Evolutionary conservation across 2,113 vertebrate genomes (phyloP).

Genomic region (Irena cyanogastra): DNA sequence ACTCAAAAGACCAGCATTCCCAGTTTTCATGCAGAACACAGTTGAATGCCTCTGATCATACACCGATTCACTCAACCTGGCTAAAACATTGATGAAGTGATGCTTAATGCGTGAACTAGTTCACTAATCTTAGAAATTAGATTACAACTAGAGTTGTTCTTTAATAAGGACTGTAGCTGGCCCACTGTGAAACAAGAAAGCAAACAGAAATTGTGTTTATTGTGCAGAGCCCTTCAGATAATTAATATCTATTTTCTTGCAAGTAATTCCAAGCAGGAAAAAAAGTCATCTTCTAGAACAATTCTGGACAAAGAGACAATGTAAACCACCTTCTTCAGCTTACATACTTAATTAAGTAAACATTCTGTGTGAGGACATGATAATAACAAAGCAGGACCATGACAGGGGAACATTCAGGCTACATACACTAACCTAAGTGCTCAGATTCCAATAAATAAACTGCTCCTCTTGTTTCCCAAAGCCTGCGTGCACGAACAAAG

Average conservation of each 20-base stretch:
- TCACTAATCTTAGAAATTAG: background rate
- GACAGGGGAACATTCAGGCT: background rate
- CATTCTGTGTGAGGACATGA: background rate
- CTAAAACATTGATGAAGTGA: background rate
- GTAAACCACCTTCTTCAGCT: background rate
- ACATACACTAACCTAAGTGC: background rate
- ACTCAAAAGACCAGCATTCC: background rate
- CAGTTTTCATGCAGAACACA: background rate
- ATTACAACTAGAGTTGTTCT: background rate
- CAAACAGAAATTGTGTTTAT: background rate
- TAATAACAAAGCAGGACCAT: background rate
- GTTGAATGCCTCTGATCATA: background rate
- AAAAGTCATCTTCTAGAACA: background rate
- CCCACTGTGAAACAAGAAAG: background rate
- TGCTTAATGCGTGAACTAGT: background rate
- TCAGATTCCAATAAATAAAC: background rate
- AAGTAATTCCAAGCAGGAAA: background rate
- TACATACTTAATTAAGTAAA: background rate
- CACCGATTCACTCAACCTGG: rapidly evolving
- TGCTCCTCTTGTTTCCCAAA: background rate
- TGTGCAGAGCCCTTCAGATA: background rate
- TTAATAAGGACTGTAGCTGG: background rate
- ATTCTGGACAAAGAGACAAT: background rate
- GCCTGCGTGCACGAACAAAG: background rate
- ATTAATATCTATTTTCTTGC: background rate